Conservation (phyloP, 1,140 invertebrate species). For the Danaus plexippus region DNA sequence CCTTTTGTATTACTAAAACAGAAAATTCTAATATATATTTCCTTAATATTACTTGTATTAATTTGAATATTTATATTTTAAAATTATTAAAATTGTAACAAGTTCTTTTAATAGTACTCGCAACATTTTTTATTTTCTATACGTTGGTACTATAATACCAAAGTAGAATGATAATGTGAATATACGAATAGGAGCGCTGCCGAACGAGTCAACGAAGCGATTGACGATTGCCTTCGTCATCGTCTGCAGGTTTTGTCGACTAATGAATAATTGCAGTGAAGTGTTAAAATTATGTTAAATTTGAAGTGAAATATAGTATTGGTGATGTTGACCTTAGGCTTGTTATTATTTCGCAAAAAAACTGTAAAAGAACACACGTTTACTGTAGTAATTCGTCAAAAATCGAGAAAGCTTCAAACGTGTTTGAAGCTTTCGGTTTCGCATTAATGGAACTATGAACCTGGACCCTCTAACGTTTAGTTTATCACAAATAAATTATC, state of each 20-base stretch:
- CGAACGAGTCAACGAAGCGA: constrained; percentile 20
- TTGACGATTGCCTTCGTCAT: constrained; percentile 48
- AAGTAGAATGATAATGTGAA: background rate
- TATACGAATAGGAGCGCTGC: constrained; percentile 5
- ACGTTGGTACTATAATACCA: constrained; percentile 3
- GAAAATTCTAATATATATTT: too few relatives aligned
- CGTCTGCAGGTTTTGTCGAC: constrained; percentile 35
- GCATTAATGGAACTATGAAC: constrained; percentile 97
- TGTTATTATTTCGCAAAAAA: constrained; percentile 59
- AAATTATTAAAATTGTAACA: too few relatives aligned
- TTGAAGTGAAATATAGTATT: constrained; percentile 59
- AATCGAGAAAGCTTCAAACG: constrained; percentile 82
- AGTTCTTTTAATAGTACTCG: background rate
- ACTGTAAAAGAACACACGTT: constrained; percentile 56
- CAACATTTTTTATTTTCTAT: constrained; percentile 3
- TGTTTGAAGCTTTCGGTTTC: constrained; percentile 77
- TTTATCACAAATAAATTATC: constrained; percentile 97
- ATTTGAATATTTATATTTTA: too few relatives aligned
- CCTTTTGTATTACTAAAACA: too few relatives aligned
- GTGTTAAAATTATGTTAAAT: constrained; percentile 56
- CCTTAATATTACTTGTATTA: too few relatives aligned
- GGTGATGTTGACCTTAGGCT: constrained; percentile 67
- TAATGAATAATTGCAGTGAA: constrained; percentile 31
- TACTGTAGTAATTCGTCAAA: constrained; percentile 56
- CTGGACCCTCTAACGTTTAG: constrained; percentile 97